A percentile compares a stretch with the other conserved stretches of the same genome.
These are phyloP conservation scores for Hydrolagus affinis DNA, from an alignment of 2,113 vertebrate species.

Conservation along the genomic window DNA sequence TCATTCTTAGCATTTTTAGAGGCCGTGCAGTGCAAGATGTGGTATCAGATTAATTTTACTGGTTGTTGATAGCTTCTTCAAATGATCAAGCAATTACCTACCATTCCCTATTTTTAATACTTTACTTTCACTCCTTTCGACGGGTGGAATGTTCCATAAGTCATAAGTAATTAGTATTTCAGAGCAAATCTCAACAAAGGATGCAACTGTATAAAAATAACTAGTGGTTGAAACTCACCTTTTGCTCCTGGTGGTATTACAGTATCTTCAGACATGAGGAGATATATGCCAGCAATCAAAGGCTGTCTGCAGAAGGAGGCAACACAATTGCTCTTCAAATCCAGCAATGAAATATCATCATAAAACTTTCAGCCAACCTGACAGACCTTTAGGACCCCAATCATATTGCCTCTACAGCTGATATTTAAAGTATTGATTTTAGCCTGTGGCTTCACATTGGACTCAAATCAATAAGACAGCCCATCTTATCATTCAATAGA, in stretches of 20 bases:
- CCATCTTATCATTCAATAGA: not conserved
- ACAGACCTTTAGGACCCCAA: not conserved
- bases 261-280: slow-evolving; percentile 83
- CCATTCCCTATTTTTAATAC: not conserved
- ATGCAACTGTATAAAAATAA: not conserved
- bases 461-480: too few relatives aligned
- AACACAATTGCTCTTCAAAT: slow-evolving; percentile 35
- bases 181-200: not conserved
- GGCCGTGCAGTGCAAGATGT: too few relatives aligned
- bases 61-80: not conserved
- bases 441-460: not conserved
- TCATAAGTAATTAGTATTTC: not conserved
- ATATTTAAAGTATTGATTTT: not conserved
- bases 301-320: slow-evolving; percentile 69
- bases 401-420: not conserved
- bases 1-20: too few relatives aligned
- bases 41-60: not conserved
- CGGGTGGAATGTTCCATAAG: not conserved
- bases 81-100: not conserved
- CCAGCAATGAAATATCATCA: slow-evolving; percentile 30
- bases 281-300: slow-evolving; percentile 91
- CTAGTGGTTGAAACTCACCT: slow-evolving; percentile 54
- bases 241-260: slow-evolving; percentile 80
- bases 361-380: not conserved
- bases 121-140: not conserved